Conservation (phyloP, 2,113 vertebrate species). For the Myotis davidii region DNA sequence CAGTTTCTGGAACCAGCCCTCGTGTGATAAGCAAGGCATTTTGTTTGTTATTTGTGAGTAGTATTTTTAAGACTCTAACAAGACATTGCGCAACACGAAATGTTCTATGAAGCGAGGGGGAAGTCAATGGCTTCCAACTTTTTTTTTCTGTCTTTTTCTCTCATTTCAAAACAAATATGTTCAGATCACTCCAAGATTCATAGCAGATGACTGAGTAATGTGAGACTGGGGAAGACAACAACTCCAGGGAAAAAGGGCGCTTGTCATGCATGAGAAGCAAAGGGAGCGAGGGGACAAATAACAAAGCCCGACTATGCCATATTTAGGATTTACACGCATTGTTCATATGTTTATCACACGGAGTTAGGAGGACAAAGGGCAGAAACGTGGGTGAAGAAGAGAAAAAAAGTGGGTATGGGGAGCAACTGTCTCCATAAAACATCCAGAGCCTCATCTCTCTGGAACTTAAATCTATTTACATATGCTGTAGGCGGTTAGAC, state of each 20-base stretch:
- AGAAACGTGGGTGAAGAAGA: neutral
- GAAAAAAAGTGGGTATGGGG: neutral
- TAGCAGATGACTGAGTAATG: neutral
- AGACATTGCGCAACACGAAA: neutral
- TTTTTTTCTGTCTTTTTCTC: neutral
- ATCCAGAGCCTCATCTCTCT: neutral
- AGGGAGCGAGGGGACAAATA: neutral
- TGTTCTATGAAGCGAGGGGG: neutral
- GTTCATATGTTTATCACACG: neutral
- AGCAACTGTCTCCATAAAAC: neutral
- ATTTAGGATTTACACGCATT: neutral
- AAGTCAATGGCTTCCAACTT: neutral
- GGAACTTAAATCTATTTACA: neutral
- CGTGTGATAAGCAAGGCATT: neutral
- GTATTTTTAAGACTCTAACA: neutral
- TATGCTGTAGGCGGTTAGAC: neutral
- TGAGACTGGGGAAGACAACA: neutral
- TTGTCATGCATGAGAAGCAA: neutral
- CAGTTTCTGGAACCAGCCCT: neutral
- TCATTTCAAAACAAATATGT: slow-evolving; percentile 13
- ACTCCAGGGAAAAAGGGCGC: neutral
- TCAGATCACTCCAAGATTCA: neutral
- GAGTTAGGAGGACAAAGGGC: neutral
- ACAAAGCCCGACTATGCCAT: neutral
- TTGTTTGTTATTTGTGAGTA: neutral